Base-by-base conservation (phyloP, 2,797 vertebrate genomes). In the Lacerta viridis region DNA sequence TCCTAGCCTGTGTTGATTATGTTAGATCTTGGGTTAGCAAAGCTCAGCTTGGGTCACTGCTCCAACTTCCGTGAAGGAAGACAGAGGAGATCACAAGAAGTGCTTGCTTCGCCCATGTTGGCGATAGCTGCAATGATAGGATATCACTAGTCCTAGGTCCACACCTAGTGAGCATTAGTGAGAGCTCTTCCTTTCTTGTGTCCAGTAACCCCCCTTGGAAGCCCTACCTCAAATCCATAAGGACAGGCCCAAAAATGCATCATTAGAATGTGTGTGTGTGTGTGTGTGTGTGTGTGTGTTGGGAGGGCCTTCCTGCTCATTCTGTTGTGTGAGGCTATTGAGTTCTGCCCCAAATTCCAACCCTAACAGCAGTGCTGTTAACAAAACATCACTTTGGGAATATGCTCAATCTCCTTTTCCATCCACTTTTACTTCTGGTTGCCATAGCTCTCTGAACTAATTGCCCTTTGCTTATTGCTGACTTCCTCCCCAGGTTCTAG, bases 391-490 rank as follows among this genome's bases (percentile, higher is more conserved):
- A n/a, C 15, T 68, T 83, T 23, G 33, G 39, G 23, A 29, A 46
- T 46, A 75, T 11, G 10, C 20, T 11, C 10, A 17, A 10, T 46
- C 84, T 79, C 68, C 50, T 80, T 50, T 88, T 91, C 75, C 80
- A 55, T 0, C 90, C 39, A 3, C 23, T 20, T 78, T n/a, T 41
- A 50, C 66, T 27, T 66, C 80, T 91, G 36, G 64, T 89, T 3
- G 46, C 69, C 88, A 61, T 29, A 80, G 36, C 9, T 59, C 11
- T 81, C 4, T 86, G 50, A 83, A 17, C 29, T 64, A 83, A 11
- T 55, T 92, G 86, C 78, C 81, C 71, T 86, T 76, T 81, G 80
- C 9, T 74, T 85, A 39, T 27, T 77, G 59, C 61, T 82, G 64
- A 72, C n/a, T 74, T 82, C 74, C 61, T 64, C 61, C 71, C 25